Percentiles rank a stretch among this genome's conserved stretches.
These are phyloP conservation scores for Seriola aureovittata DNA, from an alignment of 2,113 vertebrate genomes.

Conservation along the genomic window DNA sequence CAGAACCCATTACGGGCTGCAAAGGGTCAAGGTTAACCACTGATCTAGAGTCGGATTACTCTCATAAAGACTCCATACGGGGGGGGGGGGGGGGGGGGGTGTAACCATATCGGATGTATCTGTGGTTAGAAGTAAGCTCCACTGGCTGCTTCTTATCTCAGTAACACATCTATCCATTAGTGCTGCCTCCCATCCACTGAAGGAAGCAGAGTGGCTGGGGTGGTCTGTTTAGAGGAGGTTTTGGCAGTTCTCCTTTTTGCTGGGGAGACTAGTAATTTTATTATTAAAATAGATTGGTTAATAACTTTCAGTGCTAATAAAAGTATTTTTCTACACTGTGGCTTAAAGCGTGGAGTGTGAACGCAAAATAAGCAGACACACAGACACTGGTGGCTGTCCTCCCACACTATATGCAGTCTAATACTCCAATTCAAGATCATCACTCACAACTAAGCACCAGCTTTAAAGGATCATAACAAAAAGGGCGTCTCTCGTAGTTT, in stretches of 20 bases:
- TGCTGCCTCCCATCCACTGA: constrained; percentile 10
- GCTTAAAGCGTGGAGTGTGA: neutral
- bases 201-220: neutral
- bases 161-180: constrained; percentile 67
- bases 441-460: constrained; percentile 31
- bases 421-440: constrained; percentile 24
- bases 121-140: constrained; percentile 39
- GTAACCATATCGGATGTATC: constrained; percentile 51
- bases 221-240: constrained; percentile 18
- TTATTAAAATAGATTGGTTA: neutral
- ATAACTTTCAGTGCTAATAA: constrained; percentile 21
- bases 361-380: neutral
- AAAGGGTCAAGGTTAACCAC: constrained; percentile 51
- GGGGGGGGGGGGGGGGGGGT: neutral
- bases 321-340: neutral
- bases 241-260: constrained; percentile 2
- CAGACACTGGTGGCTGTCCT: neutral
- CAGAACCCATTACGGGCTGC: constrained; percentile 18
- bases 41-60: constrained; percentile 65
- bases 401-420: neutral
- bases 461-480: constrained; percentile 53
- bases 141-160: constrained; percentile 48
- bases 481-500: constrained; percentile 28
- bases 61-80: constrained; percentile 30
- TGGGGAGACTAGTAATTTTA: neutral